phyloP scores from a whole-genome alignment of 1,140 invertebrate species.

The Drosophila nigrodunni region DNA sequence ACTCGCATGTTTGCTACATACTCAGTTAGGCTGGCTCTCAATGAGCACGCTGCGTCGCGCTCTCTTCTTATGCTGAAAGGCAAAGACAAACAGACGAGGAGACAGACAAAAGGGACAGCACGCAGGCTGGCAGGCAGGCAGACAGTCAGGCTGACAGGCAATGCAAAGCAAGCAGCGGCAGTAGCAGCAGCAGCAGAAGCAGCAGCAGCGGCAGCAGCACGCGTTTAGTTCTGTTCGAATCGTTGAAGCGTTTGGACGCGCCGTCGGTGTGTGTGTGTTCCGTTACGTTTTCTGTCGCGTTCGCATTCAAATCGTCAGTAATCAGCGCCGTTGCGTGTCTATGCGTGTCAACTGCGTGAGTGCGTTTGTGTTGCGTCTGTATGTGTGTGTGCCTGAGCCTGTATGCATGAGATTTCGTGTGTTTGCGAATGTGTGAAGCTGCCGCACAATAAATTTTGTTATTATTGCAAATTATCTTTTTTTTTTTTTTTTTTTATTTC shows the following conservation, averaged over 20 bases:
- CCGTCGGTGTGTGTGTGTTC: conserved; percentile 43
- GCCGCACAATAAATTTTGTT: conserved; percentile 27
- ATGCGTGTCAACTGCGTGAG: conserved; percentile 5
- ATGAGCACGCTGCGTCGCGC: neutral
- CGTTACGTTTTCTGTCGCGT: conserved; percentile 36
- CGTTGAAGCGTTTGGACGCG: conserved; percentile 74
- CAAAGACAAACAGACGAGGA: conserved; percentile 10
- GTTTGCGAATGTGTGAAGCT: conserved; percentile 27
- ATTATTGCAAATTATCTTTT: conserved; percentile 35
- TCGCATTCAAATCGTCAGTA: conserved; percentile 26
- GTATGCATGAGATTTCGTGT: conserved; percentile 17
- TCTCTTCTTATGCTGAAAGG: conserved; percentile 12
- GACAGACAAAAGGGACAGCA: neutral
- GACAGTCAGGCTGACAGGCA: neutral
- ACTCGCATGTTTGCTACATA: neutral
- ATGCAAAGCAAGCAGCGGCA: neutral
- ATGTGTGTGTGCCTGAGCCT: conserved; percentile 19
- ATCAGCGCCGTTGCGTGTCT: conserved; percentile 33
- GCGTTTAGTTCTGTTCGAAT: conserved; percentile 75
- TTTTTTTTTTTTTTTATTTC: conserved; percentile 26
- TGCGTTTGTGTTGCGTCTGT: conserved; percentile 18
- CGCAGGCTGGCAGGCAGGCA: conserved; percentile 1
- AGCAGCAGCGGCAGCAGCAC: conserved; percentile 31
- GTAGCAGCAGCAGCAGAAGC: conserved; percentile 12
- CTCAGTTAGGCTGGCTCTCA: neutral